A percentile compares a stretch with the other conserved stretches of the same genome.
Conservation (phyloP, 2,797 vertebrate species). For the Rhincodon typus region DNA sequence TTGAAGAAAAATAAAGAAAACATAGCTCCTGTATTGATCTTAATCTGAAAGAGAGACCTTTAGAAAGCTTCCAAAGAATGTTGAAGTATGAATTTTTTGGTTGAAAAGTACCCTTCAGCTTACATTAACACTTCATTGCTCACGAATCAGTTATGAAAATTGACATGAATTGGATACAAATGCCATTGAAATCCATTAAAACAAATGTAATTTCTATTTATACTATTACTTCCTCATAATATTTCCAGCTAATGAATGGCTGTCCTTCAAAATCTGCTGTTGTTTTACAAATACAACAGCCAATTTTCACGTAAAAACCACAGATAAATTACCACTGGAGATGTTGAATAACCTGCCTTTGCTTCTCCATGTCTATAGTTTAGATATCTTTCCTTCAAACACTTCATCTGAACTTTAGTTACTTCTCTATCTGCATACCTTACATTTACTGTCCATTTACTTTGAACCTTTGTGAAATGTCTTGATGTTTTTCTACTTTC, state of each 20-base stretch:
- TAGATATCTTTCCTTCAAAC: background rate
- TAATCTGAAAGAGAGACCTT: background rate
- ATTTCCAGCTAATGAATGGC: background rate
- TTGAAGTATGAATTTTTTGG: background rate
- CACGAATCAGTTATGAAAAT: background rate
- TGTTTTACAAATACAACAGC: conserved; percentile 1
- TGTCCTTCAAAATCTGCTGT: no score
- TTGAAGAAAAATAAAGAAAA: background rate
- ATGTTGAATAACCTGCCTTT: background rate
- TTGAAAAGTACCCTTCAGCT: background rate
- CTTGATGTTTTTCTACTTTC: background rate
- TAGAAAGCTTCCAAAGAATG: background rate
- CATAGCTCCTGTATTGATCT: background rate
- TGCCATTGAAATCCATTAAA: background rate
- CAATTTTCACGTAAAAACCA: background rate
- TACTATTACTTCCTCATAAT: background rate
- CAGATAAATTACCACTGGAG: background rate
- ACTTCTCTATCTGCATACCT: background rate
- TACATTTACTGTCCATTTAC: background rate
- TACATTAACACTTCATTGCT: background rate
- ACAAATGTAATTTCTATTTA: background rate
- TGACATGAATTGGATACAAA: background rate
- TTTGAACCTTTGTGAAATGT: background rate
- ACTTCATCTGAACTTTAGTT: background rate
- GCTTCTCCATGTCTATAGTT: background rate